Evolutionary conservation across 92 coral and sea anemone species (phyloP), one percentile per base, ranked within the genome.

Genomic region (Phenganax marumi): DNA sequence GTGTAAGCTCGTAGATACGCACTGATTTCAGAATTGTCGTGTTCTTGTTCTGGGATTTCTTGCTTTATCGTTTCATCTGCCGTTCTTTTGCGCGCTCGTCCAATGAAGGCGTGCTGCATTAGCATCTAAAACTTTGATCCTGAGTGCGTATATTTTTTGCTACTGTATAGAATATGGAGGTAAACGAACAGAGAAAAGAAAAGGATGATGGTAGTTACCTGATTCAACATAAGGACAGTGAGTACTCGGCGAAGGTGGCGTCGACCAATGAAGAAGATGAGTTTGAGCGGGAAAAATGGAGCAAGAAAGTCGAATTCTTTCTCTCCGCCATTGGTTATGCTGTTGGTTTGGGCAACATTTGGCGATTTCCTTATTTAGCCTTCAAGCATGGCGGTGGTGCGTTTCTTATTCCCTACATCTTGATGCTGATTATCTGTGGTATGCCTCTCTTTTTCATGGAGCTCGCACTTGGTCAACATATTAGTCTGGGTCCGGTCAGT

Each of bases 371-470:
- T 1, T 96, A 92, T 81, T 58, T 96, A 81, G 91, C 96, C 50
- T 96, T 90, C 81, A 91, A 96, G 82, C 91, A 96, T 74, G 99
- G 99, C 66, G 99, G 99, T 0, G 99, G 99, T 2, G 99, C 99
- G 16, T 96, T 96, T 66, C 91, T 96, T 12, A 89, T 96, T 52
- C 99, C 99, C 0, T 96, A 96, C 81, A 56, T 96, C n/a, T 47
- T 85, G 21, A 92, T 96, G 99, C 81, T 96, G 76, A 86, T 96
- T 70, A 84, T 96, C 17, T 93, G 97, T 47, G 99, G 99, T 62
- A 96, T 96, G 97, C 99, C 99, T 7, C 89, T 96, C 53, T 96
- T 96, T 86, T 96, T 96, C 81, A 96, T 96, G 99, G 99, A 96
- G 85, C 89, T 96, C 17, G 93, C 99, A 2, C 90, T 96, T 0